Evolutionary conservation across 2,888 invertebrate species (phyloP).

Genomic region (Orchesellides sinensis): DNA sequence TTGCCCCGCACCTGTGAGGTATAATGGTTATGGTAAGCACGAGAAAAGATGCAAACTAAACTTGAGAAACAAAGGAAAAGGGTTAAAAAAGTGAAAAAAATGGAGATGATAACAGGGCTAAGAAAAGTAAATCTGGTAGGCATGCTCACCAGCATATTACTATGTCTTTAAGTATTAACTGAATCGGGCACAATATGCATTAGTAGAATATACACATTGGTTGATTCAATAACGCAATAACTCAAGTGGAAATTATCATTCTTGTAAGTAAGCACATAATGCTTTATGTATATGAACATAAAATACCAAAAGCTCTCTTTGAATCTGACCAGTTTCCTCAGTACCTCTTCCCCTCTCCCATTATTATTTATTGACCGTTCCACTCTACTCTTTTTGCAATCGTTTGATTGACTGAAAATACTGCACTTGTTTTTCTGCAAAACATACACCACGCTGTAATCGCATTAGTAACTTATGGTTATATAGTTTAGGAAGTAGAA

Average conservation of each 20-base stretch:
- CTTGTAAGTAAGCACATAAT: not conserved
- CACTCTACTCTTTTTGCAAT: not conserved
- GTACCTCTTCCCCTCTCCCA: not conserved
- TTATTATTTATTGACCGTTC: conserved; percentile 31
- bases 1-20: not conserved
- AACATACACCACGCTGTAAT: no score
- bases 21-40: no score
- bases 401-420: conserved; percentile 27
- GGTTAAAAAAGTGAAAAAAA: not conserved
- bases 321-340: not conserved
- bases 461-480: no score
- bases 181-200: not conserved
- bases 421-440: no score
- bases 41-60: not conserved
- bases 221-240: conserved; percentile 14
- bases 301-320: not conserved
- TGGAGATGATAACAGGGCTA: not conserved
- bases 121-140: not conserved
- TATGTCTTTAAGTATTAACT: no score
- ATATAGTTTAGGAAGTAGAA: no score
- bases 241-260: conserved; percentile 18
- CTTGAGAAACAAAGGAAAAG: conserved; percentile 4
- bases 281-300: not conserved
- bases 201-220: not conserved
- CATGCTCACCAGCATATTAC: not conserved